A percentile compares a stretch with the other conserved stretches of the same genome.
These are phyloP conservation scores for Acipenser ruthenus DNA, from an alignment of 2,797 vertebrate genomes.

Conservation along the genomic window DNA sequence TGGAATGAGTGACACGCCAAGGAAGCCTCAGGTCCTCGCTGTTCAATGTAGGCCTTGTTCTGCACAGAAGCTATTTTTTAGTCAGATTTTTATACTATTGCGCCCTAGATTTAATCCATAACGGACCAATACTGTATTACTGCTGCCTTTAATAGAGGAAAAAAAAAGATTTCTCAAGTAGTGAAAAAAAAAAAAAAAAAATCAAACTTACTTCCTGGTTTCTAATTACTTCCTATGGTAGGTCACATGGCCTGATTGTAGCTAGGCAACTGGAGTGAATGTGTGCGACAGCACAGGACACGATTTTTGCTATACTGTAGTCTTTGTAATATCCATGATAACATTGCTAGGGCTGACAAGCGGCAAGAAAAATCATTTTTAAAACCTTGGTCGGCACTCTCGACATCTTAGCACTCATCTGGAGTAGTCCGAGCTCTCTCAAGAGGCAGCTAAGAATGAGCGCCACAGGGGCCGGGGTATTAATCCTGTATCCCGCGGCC, in stretches of 20 bases:
- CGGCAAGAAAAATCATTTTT: too few species aligned
- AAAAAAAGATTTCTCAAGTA: conserved; percentile 31
- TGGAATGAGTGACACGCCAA: conserved; percentile 46
- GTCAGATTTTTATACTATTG: too few species aligned
- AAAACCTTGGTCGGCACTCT: conserved; percentile 1
- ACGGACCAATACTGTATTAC: too few species aligned
- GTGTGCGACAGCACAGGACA: too few species aligned
- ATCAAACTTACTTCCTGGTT: too few species aligned
- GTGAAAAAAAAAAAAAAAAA: not conserved
- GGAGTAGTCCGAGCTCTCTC: conserved; percentile 15
- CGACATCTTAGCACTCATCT: conserved; percentile 16
- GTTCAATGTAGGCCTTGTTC: conserved; percentile 14
- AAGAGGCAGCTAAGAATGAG: conserved; percentile 26
- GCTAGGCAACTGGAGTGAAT: too few species aligned
- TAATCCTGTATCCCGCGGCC: conserved; percentile 34
- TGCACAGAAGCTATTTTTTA: too few species aligned
- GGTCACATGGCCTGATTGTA: too few species aligned
- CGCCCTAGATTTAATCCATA: too few species aligned
- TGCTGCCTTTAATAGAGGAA: conserved; percentile 23
- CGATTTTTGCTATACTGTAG: not conserved
- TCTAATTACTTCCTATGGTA: too few species aligned
- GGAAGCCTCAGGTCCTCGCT: conserved; percentile 41
- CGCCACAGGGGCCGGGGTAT: conserved; percentile 28
- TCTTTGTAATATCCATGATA: not conserved
- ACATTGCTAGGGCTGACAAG: too few species aligned